Percentiles rank a stretch among this genome's conserved stretches.
Evolutionary conservation across 2,113 vertebrate genomes (phyloP).

Genomic region (Limnothrissa miodon): DNA sequence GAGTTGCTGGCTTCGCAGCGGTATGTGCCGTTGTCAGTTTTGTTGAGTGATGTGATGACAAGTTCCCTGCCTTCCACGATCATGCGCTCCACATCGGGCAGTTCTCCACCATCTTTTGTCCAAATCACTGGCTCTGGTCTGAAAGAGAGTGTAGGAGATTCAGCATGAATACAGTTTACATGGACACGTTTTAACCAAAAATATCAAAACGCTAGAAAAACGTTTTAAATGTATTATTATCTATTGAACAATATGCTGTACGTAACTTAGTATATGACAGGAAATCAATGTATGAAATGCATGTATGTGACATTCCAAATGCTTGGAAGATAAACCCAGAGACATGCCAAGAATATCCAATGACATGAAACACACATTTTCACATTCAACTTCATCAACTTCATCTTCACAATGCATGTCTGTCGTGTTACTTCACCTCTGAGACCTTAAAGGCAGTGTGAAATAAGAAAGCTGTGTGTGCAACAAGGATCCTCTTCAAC

Average conservation of each 20-base stretch:
- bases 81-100: conserved; percentile 93
- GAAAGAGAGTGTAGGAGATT: not conserved
- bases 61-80: conserved; percentile 91
- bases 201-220: not conserved
- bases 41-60: conserved; percentile 94
- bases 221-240: not conserved
- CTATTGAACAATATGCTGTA: not conserved
- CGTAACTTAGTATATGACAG: too few species aligned
- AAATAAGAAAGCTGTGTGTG: not conserved
- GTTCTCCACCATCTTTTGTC: conserved; percentile 94
- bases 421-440: not conserved
- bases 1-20: conserved; percentile 94
- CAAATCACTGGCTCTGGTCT: conserved; percentile 95
- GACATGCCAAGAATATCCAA: not conserved
- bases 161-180: not conserved
- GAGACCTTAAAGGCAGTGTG: not conserved
- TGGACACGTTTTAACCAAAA: not conserved
- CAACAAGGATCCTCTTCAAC: not conserved
- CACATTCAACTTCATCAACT: too few species aligned
- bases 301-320: too few species aligned
- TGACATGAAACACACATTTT: too few species aligned
- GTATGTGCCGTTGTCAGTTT: conserved; percentile 98
- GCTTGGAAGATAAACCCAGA: not conserved
- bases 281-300: too few species aligned
- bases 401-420: not conserved